Base-by-base conservation (phyloP, 2,888 invertebrate genomes). In the Alloplasta piceator region DNA sequence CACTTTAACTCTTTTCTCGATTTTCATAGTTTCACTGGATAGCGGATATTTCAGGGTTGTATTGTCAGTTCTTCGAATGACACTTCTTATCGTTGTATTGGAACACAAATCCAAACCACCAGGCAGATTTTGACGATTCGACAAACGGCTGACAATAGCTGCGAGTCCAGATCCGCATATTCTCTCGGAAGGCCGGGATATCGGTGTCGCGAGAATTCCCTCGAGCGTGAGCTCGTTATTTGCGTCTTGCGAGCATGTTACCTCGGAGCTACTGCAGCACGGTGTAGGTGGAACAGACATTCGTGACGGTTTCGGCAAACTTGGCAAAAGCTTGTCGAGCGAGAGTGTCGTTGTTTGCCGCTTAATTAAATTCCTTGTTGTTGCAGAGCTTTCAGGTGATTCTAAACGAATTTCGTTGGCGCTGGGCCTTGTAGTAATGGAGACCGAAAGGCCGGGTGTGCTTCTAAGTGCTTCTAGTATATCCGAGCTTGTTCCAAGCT, bases 241-340 rank as follows among this genome's bases (percentile, higher is more conserved):
- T 4, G 95, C 94, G 90, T 96, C 96, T 85, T 96, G 95, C 0
- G 96, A 96, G 87, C 96, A 96, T n/a, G 95, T 95, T 0, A 96
- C 95, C 0, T 82, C 82, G 41, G 70, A 77, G 16, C 58, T 82
- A n/a, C 66, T 58, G 38, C 39, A 70, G 26, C 78, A 72, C 0
- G 80, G 63, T 7, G 63, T 63, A 6, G 55, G 26, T 10, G 63
- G 55, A 2, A 38, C 73, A 9, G 73, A 64, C 16, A 56, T 55
- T 55, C 64, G 73, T n/a, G 4, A 46, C 5, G 52, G 61, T 48
- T 68, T 91, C 0, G 92, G 95, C 0, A 96, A 95, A 90, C 96
- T 96, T 0, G 95, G 94, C 14, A 95, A 91, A 6, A 96, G 90
- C 9, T 95, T 94, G 89, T 96, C 95, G 9, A 77, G 68, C 48